phyloP scores from a whole-genome alignment of 2,113 vertebrate species.

The Calidris pugnax region DNA sequence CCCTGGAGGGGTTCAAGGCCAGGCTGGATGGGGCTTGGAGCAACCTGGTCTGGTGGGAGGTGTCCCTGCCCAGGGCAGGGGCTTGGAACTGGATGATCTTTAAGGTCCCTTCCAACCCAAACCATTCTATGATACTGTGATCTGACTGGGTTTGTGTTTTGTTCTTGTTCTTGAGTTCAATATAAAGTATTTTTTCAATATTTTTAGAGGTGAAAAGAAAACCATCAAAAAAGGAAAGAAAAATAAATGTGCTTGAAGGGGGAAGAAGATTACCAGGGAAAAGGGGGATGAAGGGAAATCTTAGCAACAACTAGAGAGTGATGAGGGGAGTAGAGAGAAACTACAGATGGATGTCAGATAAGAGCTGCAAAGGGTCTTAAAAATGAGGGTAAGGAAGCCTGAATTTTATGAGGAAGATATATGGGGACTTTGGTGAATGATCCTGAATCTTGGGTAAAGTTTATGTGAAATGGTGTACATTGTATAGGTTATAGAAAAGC shows the following conservation, averaged over 20 bases:
- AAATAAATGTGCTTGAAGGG: background rate
- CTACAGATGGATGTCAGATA: background rate
- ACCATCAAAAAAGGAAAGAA: background rate
- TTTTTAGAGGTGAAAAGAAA: background rate
- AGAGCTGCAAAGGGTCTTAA: background rate
- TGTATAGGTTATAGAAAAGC: background rate
- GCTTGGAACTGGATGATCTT: no score
- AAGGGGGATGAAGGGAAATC: background rate
- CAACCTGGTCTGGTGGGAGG: no score
- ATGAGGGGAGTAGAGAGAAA: background rate
- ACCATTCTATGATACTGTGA: no score
- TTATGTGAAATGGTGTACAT: background rate
- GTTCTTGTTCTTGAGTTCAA: background rate
- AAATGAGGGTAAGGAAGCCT: background rate
- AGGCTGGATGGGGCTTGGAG: no score
- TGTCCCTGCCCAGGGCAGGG: no score
- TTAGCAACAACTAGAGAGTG: background rate
- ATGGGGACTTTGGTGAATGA: background rate
- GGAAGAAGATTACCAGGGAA: background rate
- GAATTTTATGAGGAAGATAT: background rate
- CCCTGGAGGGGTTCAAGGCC: no score
- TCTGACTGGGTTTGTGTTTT: background rate
- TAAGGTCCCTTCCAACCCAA: no score
- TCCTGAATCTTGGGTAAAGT: background rate
- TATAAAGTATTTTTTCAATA: background rate